A percentile compares a stretch with the other conserved stretches of the same genome.
These are phyloP conservation scores for Ypsolopha scabrella DNA, from an alignment of 2,888 invertebrate species.

Conservation along the genomic window DNA sequence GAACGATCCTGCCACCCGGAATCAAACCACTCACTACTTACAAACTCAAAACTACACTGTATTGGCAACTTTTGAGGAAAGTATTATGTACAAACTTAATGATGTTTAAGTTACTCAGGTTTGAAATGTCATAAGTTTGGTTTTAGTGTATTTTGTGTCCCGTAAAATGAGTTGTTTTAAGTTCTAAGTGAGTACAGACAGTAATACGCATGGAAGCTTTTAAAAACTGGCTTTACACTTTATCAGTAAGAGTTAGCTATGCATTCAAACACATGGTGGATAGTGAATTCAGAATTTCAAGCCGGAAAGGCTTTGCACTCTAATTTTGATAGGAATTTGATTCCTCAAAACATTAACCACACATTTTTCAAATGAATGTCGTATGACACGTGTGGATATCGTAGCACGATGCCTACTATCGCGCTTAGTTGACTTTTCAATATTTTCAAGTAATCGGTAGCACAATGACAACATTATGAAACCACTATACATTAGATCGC, in stretches of 20 bases:
- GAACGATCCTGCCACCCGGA: constrained; percentile 26
- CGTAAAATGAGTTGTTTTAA: not conserved
- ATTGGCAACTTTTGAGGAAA: constrained; percentile 33
- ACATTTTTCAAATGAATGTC: too few species aligned
- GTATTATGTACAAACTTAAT: constrained; percentile 38
- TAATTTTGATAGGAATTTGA: too few species aligned
- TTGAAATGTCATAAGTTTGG: not conserved
- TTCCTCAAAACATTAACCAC: too few species aligned
- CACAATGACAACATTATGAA: too few species aligned
- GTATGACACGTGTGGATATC: too few species aligned
- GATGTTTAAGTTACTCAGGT: not conserved
- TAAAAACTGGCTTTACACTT: not conserved
- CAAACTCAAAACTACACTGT: constrained; percentile 44
- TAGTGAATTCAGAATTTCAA: not conserved
- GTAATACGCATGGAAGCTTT: not conserved
- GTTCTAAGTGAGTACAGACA: not conserved
- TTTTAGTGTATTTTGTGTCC: not conserved
- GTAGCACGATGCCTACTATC: too few species aligned
- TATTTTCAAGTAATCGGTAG: too few species aligned
- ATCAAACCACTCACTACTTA: constrained; percentile 37
- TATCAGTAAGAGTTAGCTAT: not conserved
- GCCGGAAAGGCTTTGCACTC: too few species aligned
- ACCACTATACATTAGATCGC: too few species aligned
- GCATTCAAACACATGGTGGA: not conserved
- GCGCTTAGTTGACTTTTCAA: too few species aligned